Evolutionary conservation across 2,113 vertebrate species (phyloP), one percentile per base, ranked within the genome.

Genomic region (Amphilophus citrinellus): DNA sequence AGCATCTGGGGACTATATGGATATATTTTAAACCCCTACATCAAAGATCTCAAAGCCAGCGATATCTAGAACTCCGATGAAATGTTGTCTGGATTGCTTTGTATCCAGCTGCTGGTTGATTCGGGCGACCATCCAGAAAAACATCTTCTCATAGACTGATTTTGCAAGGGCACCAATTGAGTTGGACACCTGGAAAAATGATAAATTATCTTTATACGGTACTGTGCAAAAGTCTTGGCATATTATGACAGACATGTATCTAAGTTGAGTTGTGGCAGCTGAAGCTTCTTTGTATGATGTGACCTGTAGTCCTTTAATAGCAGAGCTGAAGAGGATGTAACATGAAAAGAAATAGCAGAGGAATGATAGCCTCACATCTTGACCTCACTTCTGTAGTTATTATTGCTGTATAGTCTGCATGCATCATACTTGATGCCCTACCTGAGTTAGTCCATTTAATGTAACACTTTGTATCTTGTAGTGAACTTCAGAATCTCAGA

Each of bases 1-100:
- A 1, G 4, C 5, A 39, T 20, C 2, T 57, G 35, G 6, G 3
- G 13, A 27, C 18, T 4, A 15, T 15, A n/a, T 30, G 1, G 10
- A 39, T 27, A 0, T 9, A 56, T 42, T 14, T 56, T 1, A 15
- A 30, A 66, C 4, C n/a, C 39, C 20, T 59, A 84, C 82, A 39
- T 84, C 82, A 78, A 84, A 84, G 15, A 84, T 84, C 53, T 84
- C 82, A 7, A 84, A 84, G 53, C 82, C 82, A 24, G 82, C 82
- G 2, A 84, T 84, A 18, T 84, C 82, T 0, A 84, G 61, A 66
- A 84, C 82, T 13, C 82, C 82, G 7, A 84, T 84, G 39, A 84
- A 84, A 77, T 77, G 75, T 47, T 84, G 82, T 60, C 82, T 22
- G 10, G 75, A 58, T 22, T 84, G 82, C 39, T 78, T 84, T 2